Evolutionary conservation across 1,140 invertebrate species (phyloP).

Genomic region (Cyclargus thomasi): DNA sequence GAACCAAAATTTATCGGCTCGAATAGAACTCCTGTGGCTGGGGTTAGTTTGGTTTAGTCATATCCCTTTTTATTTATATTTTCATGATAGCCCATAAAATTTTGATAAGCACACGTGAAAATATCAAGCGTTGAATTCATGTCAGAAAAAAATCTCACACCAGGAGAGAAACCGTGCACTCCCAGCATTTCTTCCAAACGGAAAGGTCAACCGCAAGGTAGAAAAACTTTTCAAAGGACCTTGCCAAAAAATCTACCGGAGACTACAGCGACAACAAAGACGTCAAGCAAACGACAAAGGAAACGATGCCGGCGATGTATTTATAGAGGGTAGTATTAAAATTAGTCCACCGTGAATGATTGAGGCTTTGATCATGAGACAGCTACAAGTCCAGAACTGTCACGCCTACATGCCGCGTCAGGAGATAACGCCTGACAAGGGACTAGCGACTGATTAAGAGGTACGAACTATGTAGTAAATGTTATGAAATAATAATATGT

Average conservation of each 20-base stretch:
- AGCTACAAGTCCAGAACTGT: conserved; percentile 5
- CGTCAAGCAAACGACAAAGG: background rate
- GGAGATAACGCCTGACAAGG: conserved; percentile 8
- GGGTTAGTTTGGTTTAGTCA: no score
- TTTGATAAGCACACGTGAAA: no score
- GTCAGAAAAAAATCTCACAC: no score
- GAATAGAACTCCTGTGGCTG: no score
- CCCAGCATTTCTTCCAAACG: no score
- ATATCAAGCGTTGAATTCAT: no score
- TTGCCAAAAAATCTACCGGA: background rate
- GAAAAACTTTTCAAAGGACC: no score
- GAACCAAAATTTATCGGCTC: no score
- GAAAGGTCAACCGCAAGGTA: no score
- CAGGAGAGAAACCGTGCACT: no score
- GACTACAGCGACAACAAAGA: background rate
- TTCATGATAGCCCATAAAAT: no score
- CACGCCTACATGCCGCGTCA: background rate
- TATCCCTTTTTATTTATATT: no score
- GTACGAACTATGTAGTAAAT: conserved; percentile 1
- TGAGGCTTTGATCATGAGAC: conserved; percentile 9
- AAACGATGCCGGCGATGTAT: background rate
- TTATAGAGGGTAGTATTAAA: background rate
- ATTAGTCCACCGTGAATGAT: conserved; percentile 12
- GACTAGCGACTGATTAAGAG: conserved; percentile 10
- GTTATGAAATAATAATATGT: background rate